phyloP scores from a whole-genome alignment of 1,140 invertebrate genomes.

The Sinella curviseta region DNA sequence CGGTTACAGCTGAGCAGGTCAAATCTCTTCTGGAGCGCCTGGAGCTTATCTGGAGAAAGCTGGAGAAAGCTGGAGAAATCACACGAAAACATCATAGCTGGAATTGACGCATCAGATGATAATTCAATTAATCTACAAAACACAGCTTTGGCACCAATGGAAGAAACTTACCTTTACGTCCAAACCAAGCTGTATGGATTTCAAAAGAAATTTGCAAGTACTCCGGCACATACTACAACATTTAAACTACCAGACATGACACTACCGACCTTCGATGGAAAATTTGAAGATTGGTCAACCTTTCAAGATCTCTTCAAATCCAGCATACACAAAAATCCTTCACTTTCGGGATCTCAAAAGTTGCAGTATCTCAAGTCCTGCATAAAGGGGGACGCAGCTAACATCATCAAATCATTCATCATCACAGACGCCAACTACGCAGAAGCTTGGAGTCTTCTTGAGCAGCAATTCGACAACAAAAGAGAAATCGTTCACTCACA shows the following conservation, averaged over 20 bases:
- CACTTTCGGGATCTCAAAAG: constrained; percentile 11
- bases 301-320: constrained; percentile 29
- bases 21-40: too few relatives aligned
- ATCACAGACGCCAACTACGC: not conserved
- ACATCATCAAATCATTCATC: not conserved
- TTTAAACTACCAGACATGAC: constrained; percentile 8
- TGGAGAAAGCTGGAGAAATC: too few relatives aligned
- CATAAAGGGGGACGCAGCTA: constrained; percentile 13
- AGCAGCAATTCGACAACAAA: not conserved
- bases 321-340: not conserved
- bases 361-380: constrained; percentile 19
- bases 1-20: too few relatives aligned
- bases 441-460: not conserved
- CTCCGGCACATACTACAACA: too few relatives aligned
- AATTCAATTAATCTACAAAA: too few relatives aligned
- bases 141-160: too few relatives aligned
- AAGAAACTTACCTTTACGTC: too few relatives aligned
- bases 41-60: too few relatives aligned
- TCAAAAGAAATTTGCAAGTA: too few relatives aligned
- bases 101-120: too few relatives aligned
- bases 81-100: too few relatives aligned
- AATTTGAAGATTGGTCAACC: not conserved
- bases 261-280: constrained; percentile 24
- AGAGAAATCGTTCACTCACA: not conserved
- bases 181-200: not conserved